A percentile compares a stretch with the other conserved stretches of the same genome.
Conservation (phyloP, 1,140 invertebrate genomes). For the Potamilus streckersoni region DNA sequence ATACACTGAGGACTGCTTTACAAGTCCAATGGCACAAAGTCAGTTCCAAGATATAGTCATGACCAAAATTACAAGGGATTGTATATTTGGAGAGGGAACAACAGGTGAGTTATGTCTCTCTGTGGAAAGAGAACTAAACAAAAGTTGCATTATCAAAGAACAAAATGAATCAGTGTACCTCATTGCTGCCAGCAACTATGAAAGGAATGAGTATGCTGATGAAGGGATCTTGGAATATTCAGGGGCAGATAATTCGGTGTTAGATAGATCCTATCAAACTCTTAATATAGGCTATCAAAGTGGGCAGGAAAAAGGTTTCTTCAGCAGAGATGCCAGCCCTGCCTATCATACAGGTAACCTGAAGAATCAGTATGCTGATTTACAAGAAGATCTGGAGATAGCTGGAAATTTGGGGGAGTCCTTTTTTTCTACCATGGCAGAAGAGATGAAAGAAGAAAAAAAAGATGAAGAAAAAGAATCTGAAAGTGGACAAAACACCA, state of each 20-base stretch:
- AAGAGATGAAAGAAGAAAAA: slow-evolving; percentile 3
- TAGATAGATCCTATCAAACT: slow-evolving; percentile 40
- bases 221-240: slow-evolving; percentile 16
- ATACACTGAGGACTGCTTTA: slow-evolving; percentile 1
- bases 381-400: slow-evolving; percentile 34
- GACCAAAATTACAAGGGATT: too few relatives aligned
- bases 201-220: slow-evolving; percentile 33
- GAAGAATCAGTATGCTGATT: slow-evolving; percentile 5
- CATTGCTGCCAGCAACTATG: slow-evolving; percentile 57
- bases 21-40: too few relatives aligned
- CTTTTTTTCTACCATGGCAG: slow-evolving; percentile 19
- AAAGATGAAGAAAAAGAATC: background rate
- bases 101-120: background rate
- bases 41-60: too few relatives aligned
- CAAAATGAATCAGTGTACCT: slow-evolving; percentile 34
- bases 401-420: slow-evolving; percentile 36
- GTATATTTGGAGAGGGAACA: too few relatives aligned
- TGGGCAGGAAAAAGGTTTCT: slow-evolving; percentile 43
- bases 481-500: too few relatives aligned
- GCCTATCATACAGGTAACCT: background rate
- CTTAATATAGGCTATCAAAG: slow-evolving; percentile 43
- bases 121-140: slow-evolving; percentile 6
- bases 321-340: slow-evolving; percentile 6
- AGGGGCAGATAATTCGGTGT: slow-evolving; percentile 7
- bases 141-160: slow-evolving; percentile 8